These are phyloP conservation scores for Myiotriccus ornatus DNA, from an alignment of 2,797 vertebrate species.

Conservation along the genomic window DNA sequence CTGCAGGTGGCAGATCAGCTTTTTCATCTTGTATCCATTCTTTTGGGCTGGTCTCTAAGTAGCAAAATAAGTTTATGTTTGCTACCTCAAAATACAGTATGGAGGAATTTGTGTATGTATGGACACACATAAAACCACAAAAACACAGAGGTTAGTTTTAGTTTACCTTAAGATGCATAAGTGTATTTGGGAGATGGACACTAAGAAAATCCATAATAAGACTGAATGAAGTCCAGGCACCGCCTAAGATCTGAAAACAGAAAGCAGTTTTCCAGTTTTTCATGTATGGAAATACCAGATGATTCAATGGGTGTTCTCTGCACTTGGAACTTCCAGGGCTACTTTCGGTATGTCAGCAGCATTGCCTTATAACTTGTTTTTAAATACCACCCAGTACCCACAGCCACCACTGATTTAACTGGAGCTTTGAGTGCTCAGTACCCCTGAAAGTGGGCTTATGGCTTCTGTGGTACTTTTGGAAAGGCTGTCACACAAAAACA, in stretches of 20 bases:
- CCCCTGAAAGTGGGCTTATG: neutral
- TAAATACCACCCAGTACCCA: neutral
- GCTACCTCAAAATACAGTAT: neutral
- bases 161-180: neutral
- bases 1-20: neutral
- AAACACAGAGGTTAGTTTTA: neutral
- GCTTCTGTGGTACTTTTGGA: neutral
- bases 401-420: neutral
- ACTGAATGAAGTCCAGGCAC: neutral
- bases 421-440: neutral
- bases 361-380: neutral
- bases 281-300: slow-evolving; percentile 31
- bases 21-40: neutral
- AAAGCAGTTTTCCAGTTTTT: slow-evolving; percentile 36
- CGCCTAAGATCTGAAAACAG: neutral
- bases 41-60: neutral
- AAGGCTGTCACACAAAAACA: neutral
- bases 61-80: neutral
- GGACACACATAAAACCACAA: neutral
- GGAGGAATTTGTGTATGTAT: neutral
- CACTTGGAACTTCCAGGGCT: neutral
- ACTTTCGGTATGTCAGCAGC: neutral
- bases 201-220: neutral
- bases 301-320: slow-evolving; percentile 18
- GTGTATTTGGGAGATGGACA: neutral